Base-by-base conservation (phyloP, 2,113 vertebrate species). In the Rhea pennata region DNA sequence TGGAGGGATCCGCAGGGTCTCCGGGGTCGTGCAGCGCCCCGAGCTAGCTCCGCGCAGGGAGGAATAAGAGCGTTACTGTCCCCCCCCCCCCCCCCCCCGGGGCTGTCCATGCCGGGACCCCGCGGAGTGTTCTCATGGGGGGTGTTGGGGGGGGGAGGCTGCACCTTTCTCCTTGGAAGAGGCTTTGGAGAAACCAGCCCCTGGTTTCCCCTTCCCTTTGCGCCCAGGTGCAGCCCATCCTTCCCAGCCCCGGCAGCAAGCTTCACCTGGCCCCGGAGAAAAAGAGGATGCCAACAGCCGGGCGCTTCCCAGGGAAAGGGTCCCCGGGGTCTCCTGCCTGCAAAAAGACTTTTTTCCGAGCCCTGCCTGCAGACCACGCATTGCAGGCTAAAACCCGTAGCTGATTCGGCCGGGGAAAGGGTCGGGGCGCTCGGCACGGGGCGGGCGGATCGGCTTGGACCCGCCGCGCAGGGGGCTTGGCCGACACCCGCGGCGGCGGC, bases 1-100 rank as follows among this genome's bases (percentile, higher is more conserved):
- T 5, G 15, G 5, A 39, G 23, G 3, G 1, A 36, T 13, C 6
- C 65, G 5, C 14, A 6, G 3, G 8, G 51, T 65, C 3, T n/a
- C 58, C 1, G 6, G 3, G 19, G 16, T 19, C 0, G 3, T 10
- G 7, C 7, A 29, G 69, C 61, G 15, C 21, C 64, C 22, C 42
- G 4, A 19, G 58, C 17, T 61, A 27, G 69, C 4, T 76, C 8
- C 27, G 82, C 2, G 31, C 21, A 62, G 21, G 15, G 21, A 62
- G 7, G 66, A 81, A 10, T 9, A 33, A 50, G 8, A 8, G 46
- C 36, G 12, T 39, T 53, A 15, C 48, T 51, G 3, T 36, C 36
- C 36, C 36, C 36, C 21, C 8, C 8, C 36, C 36, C 21, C 8
- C 8, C 36, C 21, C 8, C 8, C 7, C 44, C 7, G 17, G 44